Conservation (phyloP, 1,140 invertebrate species). For the Papilio polytes region DNA sequence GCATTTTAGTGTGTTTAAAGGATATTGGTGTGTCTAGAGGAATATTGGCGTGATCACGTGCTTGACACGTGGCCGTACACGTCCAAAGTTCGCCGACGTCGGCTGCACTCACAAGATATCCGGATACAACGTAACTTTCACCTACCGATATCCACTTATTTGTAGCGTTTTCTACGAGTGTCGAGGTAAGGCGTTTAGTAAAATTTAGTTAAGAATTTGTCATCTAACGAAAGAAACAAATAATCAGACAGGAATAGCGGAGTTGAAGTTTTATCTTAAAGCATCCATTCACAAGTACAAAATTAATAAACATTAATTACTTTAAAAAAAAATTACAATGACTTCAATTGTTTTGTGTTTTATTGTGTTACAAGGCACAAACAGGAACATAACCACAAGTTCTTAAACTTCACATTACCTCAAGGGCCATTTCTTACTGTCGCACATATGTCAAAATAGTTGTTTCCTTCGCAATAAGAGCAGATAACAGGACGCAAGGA, state of each 20-base stretch:
- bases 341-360: no score
- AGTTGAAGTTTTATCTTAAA: no score
- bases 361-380: no score
- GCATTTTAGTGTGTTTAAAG: neutral
- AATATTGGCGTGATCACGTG: slow-evolving; percentile 61
- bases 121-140: slow-evolving; percentile 41
- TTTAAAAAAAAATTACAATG: no score
- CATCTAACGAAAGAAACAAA: no score
- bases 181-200: neutral
- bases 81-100: slow-evolving; percentile 56
- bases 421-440: neutral
- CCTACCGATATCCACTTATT: slow-evolving; percentile 32
- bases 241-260: no score
- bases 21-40: neutral
- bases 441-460: slow-evolving; percentile 58
- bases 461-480: slow-evolving; percentile 55
- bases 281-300: no score
- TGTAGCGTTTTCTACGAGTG: slow-evolving; percentile 16
- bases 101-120: slow-evolving; percentile 51
- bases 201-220: neutral
- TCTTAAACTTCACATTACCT: slow-evolving; percentile 16
- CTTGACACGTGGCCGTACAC: slow-evolving; percentile 54
- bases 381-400: neutral
- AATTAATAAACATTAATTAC: no score
- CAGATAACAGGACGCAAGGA: slow-evolving; percentile 56